These are phyloP conservation scores for Drosophila histrio DNA, from an alignment of 2,888 invertebrate species.

Conservation along the genomic window DNA sequence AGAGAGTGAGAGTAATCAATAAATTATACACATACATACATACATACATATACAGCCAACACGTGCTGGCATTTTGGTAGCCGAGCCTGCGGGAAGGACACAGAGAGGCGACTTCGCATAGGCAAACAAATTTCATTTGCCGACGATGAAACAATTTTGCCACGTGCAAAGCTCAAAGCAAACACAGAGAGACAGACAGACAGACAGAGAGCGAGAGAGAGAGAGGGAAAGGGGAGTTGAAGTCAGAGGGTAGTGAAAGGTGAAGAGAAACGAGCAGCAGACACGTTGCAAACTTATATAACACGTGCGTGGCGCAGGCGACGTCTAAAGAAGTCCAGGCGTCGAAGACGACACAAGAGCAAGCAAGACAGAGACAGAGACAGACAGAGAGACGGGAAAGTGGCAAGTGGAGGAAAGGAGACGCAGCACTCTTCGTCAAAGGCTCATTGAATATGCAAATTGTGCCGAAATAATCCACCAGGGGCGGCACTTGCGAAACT, in stretches of 20 bases:
- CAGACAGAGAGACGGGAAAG: background rate
- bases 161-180: slow-evolving; percentile 64
- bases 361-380: background rate
- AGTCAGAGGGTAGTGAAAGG: background rate
- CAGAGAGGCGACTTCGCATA: slow-evolving; percentile 25
- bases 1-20: slow-evolving; percentile 60
- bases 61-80: slow-evolving; percentile 63
- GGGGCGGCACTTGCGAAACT: slow-evolving; percentile 46
- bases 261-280: slow-evolving; percentile 26
- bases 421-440: slow-evolving; percentile 36
- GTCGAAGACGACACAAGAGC: slow-evolving; percentile 1
- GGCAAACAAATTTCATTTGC: slow-evolving; percentile 78
- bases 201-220: background rate
- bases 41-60: slow-evolving; percentile 25
- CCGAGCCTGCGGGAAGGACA: slow-evolving; percentile 40
- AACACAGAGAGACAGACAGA: slow-evolving; percentile 11
- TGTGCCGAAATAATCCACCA: slow-evolving; percentile 69
- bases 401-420: background rate
- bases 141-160: slow-evolving; percentile 73
- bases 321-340: background rate
- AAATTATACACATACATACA: slow-evolving; percentile 41
- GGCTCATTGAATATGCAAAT: slow-evolving; percentile 81
- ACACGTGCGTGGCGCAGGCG: slow-evolving; percentile 60
- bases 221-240: background rate
- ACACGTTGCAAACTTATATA: slow-evolving; percentile 69